Base-by-base conservation (phyloP, 2,888 invertebrate species). In the Macaria notata region DNA sequence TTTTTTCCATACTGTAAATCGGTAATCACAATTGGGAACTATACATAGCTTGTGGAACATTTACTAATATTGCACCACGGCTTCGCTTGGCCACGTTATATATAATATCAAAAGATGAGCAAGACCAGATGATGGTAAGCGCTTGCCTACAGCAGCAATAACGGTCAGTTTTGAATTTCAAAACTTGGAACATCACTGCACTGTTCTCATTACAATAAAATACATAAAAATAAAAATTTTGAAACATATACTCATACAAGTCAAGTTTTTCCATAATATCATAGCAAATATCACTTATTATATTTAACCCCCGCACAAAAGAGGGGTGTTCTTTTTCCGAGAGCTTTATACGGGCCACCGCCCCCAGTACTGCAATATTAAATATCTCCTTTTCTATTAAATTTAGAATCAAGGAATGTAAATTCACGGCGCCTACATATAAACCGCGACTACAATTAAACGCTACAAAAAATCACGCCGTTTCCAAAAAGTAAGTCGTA, bases 1-100 rank as follows among this genome's bases (percentile, higher is more conserved):
- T 58, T 66, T 70, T 65, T 74, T 71, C 71, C 68, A 73, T 70
- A 76, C 70, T 76, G 74, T 69, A 73, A 74, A 64, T 67, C 72
- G 73, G 72, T 76, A 73, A 79, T 76, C 75, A 75, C 76, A 70
- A 19, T 69, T 75, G 72, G 66, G 66, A 73, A 59, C 60, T 62
- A 72, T 72, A 72, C 59, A 61, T 57, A 74, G 65, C 46, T 45
- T 71, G 64, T 64, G 63, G 70, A 70, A 65, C 56, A 69, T 68
- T 31, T 59, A 51, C 59, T 67, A 69, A 52, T 69, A 66, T 69
- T 66, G 68, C 68, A 70, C 69, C 49, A 62, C 54, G 64, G 50
- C 53, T 64, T 57, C 54, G 29, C 4, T 29, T 44, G 9, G 8
- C 19, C 44, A 4, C 44, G 29, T 9, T 7, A 42, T 9, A 9